Conservation (phyloP, 2,888 invertebrate genomes). For the Latheticus oryzae region DNA sequence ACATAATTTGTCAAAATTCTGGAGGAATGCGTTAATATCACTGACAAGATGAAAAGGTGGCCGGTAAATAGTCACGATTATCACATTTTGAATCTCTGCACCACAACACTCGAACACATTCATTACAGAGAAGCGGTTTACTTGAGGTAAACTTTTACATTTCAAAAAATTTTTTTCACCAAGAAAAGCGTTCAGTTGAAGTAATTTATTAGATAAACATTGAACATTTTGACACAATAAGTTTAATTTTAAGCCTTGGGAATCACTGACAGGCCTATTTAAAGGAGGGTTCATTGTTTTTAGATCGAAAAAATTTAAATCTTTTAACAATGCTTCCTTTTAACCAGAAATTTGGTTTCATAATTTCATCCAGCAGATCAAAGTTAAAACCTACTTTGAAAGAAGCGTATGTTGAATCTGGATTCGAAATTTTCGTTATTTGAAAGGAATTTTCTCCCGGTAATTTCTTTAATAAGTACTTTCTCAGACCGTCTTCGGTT, state of each 20-base stretch:
- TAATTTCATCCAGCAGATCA: not conserved
- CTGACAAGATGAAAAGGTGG: not conserved
- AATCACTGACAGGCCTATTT: not conserved
- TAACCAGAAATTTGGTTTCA: not conserved
- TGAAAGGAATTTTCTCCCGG: not conserved
- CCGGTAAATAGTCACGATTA: not conserved
- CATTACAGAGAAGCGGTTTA: not conserved
- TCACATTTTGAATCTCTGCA: not conserved
- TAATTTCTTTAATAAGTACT: not conserved
- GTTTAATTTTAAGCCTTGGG: not conserved
- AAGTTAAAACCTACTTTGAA: not conserved
- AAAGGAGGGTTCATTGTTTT: not conserved
- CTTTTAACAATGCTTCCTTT: not conserved
- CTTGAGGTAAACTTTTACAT: no score
- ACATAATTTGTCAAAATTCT: not conserved
- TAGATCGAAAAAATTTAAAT: not conserved
- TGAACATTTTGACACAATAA: not conserved
- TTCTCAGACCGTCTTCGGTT: not conserved
- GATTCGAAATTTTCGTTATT: not conserved
- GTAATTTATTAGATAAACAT: not conserved
- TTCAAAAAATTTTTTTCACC: not conserved
- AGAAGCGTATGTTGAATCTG: not conserved
- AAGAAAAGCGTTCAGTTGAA: not conserved
- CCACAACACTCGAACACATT: conserved; percentile 2
- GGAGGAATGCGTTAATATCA: not conserved